Evolutionary conservation across 2,797 vertebrate genomes (phyloP).

Genomic region (Neostethus bicornis): DNA sequence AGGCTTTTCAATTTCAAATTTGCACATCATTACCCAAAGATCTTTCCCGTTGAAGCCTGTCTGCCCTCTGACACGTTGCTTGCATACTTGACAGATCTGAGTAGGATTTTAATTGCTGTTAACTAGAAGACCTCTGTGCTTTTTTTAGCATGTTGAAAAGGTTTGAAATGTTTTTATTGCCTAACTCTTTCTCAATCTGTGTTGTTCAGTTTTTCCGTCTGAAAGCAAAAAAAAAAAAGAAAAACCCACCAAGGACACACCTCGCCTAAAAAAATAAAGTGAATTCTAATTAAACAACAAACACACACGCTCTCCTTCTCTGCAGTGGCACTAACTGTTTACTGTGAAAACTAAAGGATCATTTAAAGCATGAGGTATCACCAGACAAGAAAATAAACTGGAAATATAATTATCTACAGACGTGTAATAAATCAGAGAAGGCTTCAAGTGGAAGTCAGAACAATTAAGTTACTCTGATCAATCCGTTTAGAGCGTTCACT

Average conservation of each 20-base stretch:
- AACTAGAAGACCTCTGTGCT: neutral
- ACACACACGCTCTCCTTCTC: neutral
- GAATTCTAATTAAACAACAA: neutral
- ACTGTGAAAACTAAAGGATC: neutral
- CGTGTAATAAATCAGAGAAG: too few species aligned
- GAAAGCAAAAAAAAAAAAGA: neutral
- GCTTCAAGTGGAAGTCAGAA: too few species aligned
- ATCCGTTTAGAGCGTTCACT: neutral
- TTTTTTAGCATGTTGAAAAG: neutral
- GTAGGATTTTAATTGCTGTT: too few species aligned
- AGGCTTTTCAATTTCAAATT: neutral
- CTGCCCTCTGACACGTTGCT: neutral
- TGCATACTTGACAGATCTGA: neutral
- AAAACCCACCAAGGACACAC: neutral
- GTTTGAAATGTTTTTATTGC: neutral
- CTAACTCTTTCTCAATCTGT: neutral
- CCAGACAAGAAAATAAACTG: too few species aligned
- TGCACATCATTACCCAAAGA: neutral
- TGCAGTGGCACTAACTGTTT: neutral
- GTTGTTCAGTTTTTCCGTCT: neutral
- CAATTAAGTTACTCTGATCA: neutral
- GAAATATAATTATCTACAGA: too few species aligned
- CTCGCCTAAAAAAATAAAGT: conserved; percentile 1
- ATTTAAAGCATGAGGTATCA: neutral
- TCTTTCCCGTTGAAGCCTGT: neutral